Base-by-base conservation (phyloP, 2,113 vertebrate species). In the Strix uralensis region DNA sequence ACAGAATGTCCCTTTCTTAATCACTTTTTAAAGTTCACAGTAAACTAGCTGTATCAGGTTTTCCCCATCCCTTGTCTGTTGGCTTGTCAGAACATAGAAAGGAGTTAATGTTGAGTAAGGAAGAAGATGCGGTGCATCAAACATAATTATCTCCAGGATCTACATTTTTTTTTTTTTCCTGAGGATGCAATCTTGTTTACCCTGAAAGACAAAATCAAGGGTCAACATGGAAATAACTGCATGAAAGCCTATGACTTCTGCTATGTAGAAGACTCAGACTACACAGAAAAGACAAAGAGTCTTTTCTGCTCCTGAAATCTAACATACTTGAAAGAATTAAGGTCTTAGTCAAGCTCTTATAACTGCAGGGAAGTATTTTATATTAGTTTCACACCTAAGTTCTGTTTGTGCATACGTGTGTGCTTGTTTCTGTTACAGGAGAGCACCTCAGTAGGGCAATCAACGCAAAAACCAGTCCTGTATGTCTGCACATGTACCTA, bases 271-370 rank as follows among this genome's bases (percentile, higher is more conserved):
- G 52, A 59, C 52, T 20, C 58, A 87, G 54, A 59, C 27, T 73
- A 80, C n/a, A 58, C 42, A 88, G 81, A 44, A 44, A 44, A 44
- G 44, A 55, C 11, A 75, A 83, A 88, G 73, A 36, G 17, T 87
- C 27, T 84, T 84, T 92, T 89, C 81, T 91, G 73, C 32, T 86
- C 17, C 61, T 90, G 84, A 85, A 92, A 72, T n/a, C 36, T 69
- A 79, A 74, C 34, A 66, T 52, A 92, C 36, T 91, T 92, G 73
- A 96, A 96, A 90, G 66, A 88, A 73, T 75, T 30, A 96, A 86
- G 80, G 58, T 85, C 47, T 84, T 52, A 81, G 49, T 85, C 83
- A 75, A 87, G 44, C 7, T 88, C 15, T 88, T 89, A 36, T 67
- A 86, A 65, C 49, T 85, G 34, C 49, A 54, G 73, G 29, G 46